Percentiles rank a stretch among this genome's conserved stretches.
phyloP scores from a whole-genome alignment of 2,888 invertebrate species.

The Zaprionus lineosus region DNA sequence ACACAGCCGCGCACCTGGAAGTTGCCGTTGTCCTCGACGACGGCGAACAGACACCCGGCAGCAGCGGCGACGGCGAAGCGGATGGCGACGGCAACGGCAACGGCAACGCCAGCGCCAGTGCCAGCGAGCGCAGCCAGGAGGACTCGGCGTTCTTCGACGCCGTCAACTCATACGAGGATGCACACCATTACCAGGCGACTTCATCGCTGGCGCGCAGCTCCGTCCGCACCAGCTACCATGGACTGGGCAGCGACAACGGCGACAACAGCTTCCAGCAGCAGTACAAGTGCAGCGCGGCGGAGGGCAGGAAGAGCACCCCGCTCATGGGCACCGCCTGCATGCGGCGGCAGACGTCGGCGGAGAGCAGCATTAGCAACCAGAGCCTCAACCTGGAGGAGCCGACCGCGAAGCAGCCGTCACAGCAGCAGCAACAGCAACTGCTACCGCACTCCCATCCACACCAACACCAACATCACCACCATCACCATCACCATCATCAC shows the following conservation, averaged over 20 bases:
- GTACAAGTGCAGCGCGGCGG: constrained; percentile 79
- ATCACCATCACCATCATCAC: constrained; percentile 49
- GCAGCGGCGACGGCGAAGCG: constrained; percentile 68
- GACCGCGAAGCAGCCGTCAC: constrained; percentile 31
- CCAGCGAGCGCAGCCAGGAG: constrained; percentile 79
- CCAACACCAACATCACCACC: constrained; percentile 40
- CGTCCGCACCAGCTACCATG: constrained; percentile 81
- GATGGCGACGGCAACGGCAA: constrained; percentile 30
- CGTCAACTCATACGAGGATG: constrained; percentile 78
- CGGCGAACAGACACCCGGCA: constrained; percentile 73
- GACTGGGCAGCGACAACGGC: constrained; percentile 77
- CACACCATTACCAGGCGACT: constrained; percentile 70
- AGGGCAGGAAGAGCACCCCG: constrained; percentile 66
- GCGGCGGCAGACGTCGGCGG: constrained; percentile 82
- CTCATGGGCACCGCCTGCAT: constrained; percentile 78
- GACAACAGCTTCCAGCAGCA: constrained; percentile 82
- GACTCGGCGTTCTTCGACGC: constrained; percentile 81
- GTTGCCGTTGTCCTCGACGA: constrained; percentile 58
- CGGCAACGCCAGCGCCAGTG: constrained; percentile 65
- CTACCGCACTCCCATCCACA: constrained; percentile 26
- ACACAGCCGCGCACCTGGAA: constrained; percentile 84
- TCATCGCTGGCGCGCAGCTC: constrained; percentile 82
- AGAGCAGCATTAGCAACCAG: constrained; percentile 83
- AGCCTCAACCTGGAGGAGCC: constrained; percentile 81
- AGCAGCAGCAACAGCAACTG: constrained; percentile 20